Base-by-base conservation (phyloP, 2,113 vertebrate genomes). In the Pipa parva region DNA sequence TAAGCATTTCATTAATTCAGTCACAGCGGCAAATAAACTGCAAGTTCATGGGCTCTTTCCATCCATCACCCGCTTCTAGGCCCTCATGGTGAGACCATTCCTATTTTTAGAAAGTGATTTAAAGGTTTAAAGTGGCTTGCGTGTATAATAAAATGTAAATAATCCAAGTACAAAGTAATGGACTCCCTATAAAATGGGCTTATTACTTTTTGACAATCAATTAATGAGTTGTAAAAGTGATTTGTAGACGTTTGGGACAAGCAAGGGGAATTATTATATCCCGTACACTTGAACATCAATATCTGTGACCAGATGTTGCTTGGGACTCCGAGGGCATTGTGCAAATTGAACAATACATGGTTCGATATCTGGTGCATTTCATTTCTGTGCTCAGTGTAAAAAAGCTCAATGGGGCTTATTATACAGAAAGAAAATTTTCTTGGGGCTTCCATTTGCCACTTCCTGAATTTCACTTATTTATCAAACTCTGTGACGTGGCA, bases 151-250 rank as follows among this genome's bases (percentile, higher is more conserved):
- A 68, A 68, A 56, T 42, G 56, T 52, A 59, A 68, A 60, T 60
- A 60, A 60, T 68, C 9, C 9, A 24, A 29, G 18, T 31, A 5
- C 28, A 59, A 49, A 25, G 52, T 58, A 58, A 58, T 58, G 54
- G 37, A 20, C 22, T 39, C 29, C 46, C 31, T 18, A 49, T 28
- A 59, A 59, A 60, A 68, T 26, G 24, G 42, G 46, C 59, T 68
- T 60, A 59, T 60, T 59, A 68, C 46, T 60, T 60, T 60, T 13
- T 59, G 65, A 60, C 65, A 68, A 60, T 68, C 65, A 60, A 68
- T 59, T 68, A 68, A 68, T 60, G 57, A 52, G 56, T 37, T 59
- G 55, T 68, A 68, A 68, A 68, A 51, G 2, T 68, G 64, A 68
- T 68, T 68, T 59, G 65, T 60, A 29, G 64, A 21, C 64, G 20